Base-by-base conservation (phyloP, 2,797 vertebrate species). In the Podarcis lilfordi region DNA sequence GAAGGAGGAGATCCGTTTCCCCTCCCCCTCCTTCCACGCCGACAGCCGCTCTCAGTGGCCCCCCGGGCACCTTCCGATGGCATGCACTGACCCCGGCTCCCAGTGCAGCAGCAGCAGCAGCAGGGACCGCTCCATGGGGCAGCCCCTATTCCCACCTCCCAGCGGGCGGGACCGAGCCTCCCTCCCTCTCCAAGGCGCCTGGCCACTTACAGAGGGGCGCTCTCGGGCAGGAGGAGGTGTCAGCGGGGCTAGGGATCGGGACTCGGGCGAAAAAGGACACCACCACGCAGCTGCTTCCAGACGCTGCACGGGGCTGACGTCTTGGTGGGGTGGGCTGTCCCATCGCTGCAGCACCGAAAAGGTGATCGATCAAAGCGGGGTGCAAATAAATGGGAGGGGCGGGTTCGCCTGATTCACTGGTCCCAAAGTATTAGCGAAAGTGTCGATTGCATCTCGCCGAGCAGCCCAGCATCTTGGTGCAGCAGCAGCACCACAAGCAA, bases 101-200 rank as follows among this genome's bases (percentile, higher is more conserved):
- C 74, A 17, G 2, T 13, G 2, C 13, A 72, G 69, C n/a, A 35
- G 50, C 45, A 50, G 69, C 71, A 50, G 69, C 71, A 27, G 59
- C 61, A 40, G 43, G 32, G 75, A 45, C 37, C 84, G 82, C 66
- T 90, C 37, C 8, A 32, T 79, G 68, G 85, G 92, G 79, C 88
- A 93, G 88, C 32, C 87, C 68, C 80, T 40, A 35, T 76, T 0
- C 87, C 89, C 94, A 94, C 94, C 95, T 94, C 66, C 86, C 40
- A 64, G 91, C 85, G 88, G 95, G 95, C 72, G 94, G 91, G 78
- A 79, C 92, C 29, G 7, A 1, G 0, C 0, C 81, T 10, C 23
- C 50, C 85, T 85, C 66, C 68, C 81, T 0, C 92, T 0, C 92
- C 93, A 90, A 89, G 90, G 85, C 69, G 59, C 61, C 87, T 66